These are phyloP conservation scores for Umimayanthus kanabou DNA, from an alignment of 92 coral and sea anemone genomes.

Conservation along the genomic window DNA sequence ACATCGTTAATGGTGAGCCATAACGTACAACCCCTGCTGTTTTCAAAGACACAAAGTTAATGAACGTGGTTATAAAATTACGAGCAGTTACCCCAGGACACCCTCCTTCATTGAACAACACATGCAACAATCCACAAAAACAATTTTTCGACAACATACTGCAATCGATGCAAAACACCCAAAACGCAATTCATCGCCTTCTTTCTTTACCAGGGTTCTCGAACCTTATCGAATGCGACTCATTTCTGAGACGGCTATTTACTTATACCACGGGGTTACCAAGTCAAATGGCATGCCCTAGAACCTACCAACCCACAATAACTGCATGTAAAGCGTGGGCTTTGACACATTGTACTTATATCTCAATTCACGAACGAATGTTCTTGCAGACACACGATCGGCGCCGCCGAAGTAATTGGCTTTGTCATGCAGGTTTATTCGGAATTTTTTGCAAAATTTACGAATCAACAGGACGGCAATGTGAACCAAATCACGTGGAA, in stretches of 20 bases:
- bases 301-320: not conserved
- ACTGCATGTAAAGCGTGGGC: slow-evolving; percentile 25
- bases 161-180: not conserved
- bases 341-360: not conserved
- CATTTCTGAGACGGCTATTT: not conserved
- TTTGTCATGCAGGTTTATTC: slow-evolving; percentile 14
- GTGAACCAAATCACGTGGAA: not conserved
- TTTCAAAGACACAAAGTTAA: slow-evolving; percentile 4
- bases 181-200: not conserved
- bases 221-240: too few species aligned
- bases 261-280: not conserved
- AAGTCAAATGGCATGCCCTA: not conserved
- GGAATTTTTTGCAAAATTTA: not conserved
- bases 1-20: slow-evolving; percentile 21
- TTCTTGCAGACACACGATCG: not conserved
- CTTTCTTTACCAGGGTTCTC: too few species aligned
- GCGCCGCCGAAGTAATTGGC: slow-evolving; percentile 5
- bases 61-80: slow-evolving; percentile 1
- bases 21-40: slow-evolving; percentile 16
- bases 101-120: not conserved
- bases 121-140: not conserved
- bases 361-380: not conserved
- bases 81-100: not conserved
- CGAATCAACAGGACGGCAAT: not conserved
- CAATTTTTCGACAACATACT: not conserved